phyloP scores from a whole-genome alignment of 2,888 invertebrate genomes.

The Oscheius onirici region DNA sequence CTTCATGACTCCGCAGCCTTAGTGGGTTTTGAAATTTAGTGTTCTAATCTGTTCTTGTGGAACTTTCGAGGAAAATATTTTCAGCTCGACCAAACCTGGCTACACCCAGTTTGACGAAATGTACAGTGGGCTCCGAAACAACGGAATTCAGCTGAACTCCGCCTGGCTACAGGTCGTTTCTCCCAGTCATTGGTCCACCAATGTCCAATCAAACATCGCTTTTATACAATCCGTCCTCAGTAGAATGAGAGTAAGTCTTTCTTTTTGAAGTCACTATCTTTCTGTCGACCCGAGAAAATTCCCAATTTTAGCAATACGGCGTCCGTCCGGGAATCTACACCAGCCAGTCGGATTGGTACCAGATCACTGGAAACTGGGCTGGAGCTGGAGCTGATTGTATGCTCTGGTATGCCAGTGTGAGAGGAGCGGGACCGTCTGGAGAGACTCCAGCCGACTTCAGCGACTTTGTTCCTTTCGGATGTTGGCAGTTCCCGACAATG shows the following conservation, averaged over 20 bases:
- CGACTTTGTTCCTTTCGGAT: constrained; percentile 53
- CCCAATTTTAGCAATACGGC: not conserved
- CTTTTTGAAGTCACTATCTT: too few relatives aligned
- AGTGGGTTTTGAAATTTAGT: constrained; percentile 39
- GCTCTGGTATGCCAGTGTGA: constrained; percentile 45
- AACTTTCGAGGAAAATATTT: too few relatives aligned
- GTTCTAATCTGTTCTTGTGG: too few relatives aligned
- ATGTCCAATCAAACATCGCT: not conserved
- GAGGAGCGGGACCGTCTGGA: constrained; percentile 43
- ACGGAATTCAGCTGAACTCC: not conserved
- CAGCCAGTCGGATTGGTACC: constrained; percentile 49
- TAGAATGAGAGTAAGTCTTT: constrained; percentile 1
- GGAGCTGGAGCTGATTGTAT: not conserved
- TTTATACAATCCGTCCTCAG: not conserved
- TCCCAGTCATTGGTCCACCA: not conserved
- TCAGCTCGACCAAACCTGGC: not conserved
- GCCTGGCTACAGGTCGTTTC: constrained; percentile 15
- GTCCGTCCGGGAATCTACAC: constrained; percentile 52
- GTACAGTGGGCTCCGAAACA: constrained; percentile 17
- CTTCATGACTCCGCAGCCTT: constrained; percentile 54
- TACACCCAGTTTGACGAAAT: constrained; percentile 27
- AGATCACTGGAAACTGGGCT: constrained; percentile 38
- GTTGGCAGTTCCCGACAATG: constrained; percentile 46
- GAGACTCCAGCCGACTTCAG: constrained; percentile 48
- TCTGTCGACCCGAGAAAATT: too few relatives aligned